Base-by-base conservation (phyloP, 2,797 vertebrate species). In the Muscicapa comitata region DNA sequence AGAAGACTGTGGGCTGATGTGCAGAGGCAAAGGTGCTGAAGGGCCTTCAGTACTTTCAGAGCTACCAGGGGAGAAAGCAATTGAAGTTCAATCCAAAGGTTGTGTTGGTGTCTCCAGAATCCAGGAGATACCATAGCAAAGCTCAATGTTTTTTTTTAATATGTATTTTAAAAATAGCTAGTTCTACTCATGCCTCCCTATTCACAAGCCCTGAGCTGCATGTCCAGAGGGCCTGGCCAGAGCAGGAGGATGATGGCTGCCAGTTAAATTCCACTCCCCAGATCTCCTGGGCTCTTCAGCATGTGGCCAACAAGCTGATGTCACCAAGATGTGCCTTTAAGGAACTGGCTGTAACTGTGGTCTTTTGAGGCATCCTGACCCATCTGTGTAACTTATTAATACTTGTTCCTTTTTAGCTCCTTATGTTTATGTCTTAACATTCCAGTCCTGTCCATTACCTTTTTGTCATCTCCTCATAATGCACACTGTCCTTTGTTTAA, bases 251-350 rank as follows among this genome's bases (percentile, higher is more conserved):
- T 0, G 3, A 65, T 20, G 4, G 0, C 8, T 75, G n/a, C 3
- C 11, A 23, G 10, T n/a, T 63, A 17, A 14, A 6, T 73, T 31
- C 54, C 15, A 13, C 7, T 86, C 13, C 35, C 8, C 12, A 2
- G 17, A 28, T 61, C 15, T 72, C 21, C 66, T 61, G 45, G 10
- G 7, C 70, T 78, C 58, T 59, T 91, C 77, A 81, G 17, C 19
- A 40, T 0, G 0, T 43, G 16, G 11, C 72, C 7, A 28, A 33
- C 28, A 58, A 78, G 9, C 2, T 54, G 54, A 73, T 10, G 26
- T 78, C 55, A 78, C 25, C 19, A 61, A 61, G 17, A 35, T 37
- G 15, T 9, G 3, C 6, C 29, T 68, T 65, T 54, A 68, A 54
- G 48, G 38, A 86, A 31, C 8, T 45, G 50, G 26, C 11, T 38